Percentiles rank a stretch among this genome's conserved stretches.
phyloP scores from a whole-genome alignment of 2,113 vertebrate genomes.

The Cyprinus carpio region DNA sequence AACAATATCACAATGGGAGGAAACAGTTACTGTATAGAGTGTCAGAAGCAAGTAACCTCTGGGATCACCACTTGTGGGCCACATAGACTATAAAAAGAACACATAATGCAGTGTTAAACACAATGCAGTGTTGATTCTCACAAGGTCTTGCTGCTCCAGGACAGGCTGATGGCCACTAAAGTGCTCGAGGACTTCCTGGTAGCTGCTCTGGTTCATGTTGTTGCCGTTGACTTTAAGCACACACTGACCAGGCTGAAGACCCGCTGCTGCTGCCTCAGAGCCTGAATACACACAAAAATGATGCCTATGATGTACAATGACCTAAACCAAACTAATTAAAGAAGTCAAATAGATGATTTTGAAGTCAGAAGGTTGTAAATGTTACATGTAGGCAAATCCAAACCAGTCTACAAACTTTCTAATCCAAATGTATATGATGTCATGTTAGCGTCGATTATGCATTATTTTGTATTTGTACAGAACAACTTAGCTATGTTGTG shows the following conservation, averaged over 20 bases:
- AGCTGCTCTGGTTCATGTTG: slow-evolving; percentile 79
- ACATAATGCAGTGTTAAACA: neutral
- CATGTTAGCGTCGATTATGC: neutral
- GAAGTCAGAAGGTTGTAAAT: neutral
- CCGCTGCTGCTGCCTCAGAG: slow-evolving; percentile 82
- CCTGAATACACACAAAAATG: slow-evolving; percentile 70
- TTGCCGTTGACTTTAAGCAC: slow-evolving; percentile 92
- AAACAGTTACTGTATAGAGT: neutral
- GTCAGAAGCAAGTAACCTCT: slow-evolving; percentile 42
- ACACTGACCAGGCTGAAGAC: slow-evolving; percentile 92
- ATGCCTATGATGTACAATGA: neutral
- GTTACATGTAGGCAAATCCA: neutral
- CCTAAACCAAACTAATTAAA: neutral
- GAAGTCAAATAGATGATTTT: neutral
- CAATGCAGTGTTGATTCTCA: slow-evolving; percentile 29
- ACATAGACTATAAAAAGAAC: neutral
- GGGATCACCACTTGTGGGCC: neutral
- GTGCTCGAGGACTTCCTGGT: slow-evolving; percentile 88
- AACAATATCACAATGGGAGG: neutral
- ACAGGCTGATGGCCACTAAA: slow-evolving; percentile 82
- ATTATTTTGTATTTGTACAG: neutral
- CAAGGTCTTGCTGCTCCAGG: slow-evolving; percentile 71
- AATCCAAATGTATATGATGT: neutral
- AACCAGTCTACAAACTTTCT: neutral
- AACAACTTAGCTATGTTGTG: neutral